phyloP scores from a whole-genome alignment of 1,140 invertebrate genomes.

The Lutraria rhynchaena region DNA sequence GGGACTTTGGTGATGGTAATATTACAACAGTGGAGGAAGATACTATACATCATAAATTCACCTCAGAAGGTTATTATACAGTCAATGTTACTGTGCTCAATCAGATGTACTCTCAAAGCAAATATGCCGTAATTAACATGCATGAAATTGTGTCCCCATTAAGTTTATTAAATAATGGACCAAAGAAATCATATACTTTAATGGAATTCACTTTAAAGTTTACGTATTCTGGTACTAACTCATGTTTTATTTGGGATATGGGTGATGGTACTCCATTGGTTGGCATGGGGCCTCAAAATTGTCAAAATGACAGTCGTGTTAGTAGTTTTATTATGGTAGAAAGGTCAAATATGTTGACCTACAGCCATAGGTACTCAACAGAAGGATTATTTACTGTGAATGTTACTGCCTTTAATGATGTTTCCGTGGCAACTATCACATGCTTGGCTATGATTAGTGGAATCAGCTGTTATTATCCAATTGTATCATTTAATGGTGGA shows the following conservation, averaged over 20 bases:
- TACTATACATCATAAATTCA: conserved; percentile 34
- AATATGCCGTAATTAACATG: conserved; percentile 9
- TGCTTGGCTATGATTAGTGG: conserved; percentile 59
- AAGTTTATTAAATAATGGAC: conserved; percentile 62
- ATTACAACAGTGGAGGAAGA: neutral
- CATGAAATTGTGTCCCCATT: conserved; percentile 62
- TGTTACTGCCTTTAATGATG: conserved; percentile 56
- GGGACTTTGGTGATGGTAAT: conserved; percentile 61
- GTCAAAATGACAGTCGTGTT: conserved; percentile 2
- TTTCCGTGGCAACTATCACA: conserved; percentile 47
- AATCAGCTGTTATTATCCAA: conserved; percentile 63
- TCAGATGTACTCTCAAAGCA: conserved; percentile 52
- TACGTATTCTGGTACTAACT: conserved; percentile 49
- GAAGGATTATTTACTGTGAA: conserved; percentile 59
- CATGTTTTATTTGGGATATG: conserved; percentile 64
- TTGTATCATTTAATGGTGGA: conserved; percentile 58
- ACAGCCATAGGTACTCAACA: conserved; percentile 50
- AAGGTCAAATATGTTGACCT: conserved; percentile 19
- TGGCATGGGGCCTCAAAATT: conserved; percentile 35
- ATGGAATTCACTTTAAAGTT: conserved; percentile 57
- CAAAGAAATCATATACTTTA: conserved; percentile 52
- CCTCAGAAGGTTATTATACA: conserved; percentile 31
- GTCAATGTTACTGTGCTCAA: conserved; percentile 63
- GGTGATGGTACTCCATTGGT: conserved; percentile 58
- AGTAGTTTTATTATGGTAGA: neutral